A percentile compares a stretch with the other conserved stretches of the same genome.
Evolutionary conservation across 2,113 vertebrate genomes (phyloP).

Genomic region (Myxocyprinus asiaticus): DNA sequence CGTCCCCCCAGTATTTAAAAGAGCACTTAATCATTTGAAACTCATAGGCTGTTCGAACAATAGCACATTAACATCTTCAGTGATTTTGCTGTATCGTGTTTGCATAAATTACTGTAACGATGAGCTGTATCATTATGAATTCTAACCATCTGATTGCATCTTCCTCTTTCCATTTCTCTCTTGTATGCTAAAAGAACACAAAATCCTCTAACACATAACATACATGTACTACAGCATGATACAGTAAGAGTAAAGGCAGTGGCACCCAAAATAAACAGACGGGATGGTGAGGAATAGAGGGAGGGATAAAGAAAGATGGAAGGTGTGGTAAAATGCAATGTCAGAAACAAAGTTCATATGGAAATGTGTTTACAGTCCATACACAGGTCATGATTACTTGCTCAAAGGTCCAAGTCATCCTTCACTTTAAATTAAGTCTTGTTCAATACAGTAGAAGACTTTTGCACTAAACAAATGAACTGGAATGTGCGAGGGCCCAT

Average conservation of each 20-base stretch:
- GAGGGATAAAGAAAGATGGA: not conserved
- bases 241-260: conserved; percentile 44
- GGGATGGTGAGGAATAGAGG: not conserved
- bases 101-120: conserved; percentile 54
- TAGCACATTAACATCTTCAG: conserved; percentile 52
- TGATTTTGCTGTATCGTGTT: conserved; percentile 60
- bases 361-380: conserved; percentile 4
- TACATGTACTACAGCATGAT: conserved; percentile 10
- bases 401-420: not conserved
- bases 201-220: not conserved
- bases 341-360: not conserved
- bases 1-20: conserved; percentile 40
- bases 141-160: conserved; percentile 46
- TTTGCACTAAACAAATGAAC: not conserved
- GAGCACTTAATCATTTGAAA: conserved; percentile 46
- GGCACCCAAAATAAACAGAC: conserved; percentile 9
- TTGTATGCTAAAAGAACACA: conserved; percentile 42
- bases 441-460: not conserved
- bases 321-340: not conserved
- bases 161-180: conserved; percentile 52
- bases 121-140: conserved; percentile 56
- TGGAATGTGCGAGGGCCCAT: too few relatives aligned
- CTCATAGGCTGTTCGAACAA: conserved; percentile 47
- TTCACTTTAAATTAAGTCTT: not conserved
- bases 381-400: not conserved